phyloP scores from a whole-genome alignment of 2,797 vertebrate genomes.

The Muscicapa striata region DNA sequence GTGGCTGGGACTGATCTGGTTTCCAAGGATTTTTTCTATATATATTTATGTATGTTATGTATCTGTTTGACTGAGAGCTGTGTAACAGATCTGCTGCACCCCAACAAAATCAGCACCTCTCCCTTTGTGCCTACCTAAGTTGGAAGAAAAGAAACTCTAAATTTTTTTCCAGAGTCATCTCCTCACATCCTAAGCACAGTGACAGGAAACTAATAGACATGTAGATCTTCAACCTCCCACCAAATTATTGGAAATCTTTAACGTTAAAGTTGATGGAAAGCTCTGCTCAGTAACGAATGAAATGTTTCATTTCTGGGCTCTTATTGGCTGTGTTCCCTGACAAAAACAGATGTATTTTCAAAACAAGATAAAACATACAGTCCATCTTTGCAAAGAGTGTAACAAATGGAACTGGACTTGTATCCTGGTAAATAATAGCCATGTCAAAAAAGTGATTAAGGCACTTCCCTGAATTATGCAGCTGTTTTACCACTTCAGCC shows the following conservation, averaged over 20 bases:
- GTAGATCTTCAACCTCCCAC: conserved; percentile 47
- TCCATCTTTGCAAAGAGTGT: conserved; percentile 41
- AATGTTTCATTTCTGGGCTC: conserved; percentile 45
- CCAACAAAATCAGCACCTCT: not conserved
- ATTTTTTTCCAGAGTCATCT: not conserved
- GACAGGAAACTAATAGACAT: conserved; percentile 55
- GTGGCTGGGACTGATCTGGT: not conserved
- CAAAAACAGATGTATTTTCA: conserved; percentile 65
- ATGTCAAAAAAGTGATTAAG: conserved; percentile 66
- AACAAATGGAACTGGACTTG: conserved; percentile 49
- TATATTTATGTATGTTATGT: not conserved
- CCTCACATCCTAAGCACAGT: not conserved
- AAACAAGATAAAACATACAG: conserved; percentile 60
- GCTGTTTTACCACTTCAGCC: conserved; percentile 11
- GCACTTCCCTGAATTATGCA: conserved; percentile 52
- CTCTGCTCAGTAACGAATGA: conserved; percentile 43
- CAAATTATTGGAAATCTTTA: conserved; percentile 69
- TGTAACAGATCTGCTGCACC: not conserved
- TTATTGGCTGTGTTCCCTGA: conserved; percentile 59
- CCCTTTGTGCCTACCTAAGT: not conserved
- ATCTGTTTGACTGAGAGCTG: not conserved
- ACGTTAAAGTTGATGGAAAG: conserved; percentile 55
- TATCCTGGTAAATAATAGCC: conserved; percentile 44
- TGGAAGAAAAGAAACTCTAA: conserved; percentile 6
- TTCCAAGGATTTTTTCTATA: not conserved